phyloP scores from a whole-genome alignment of 2,113 vertebrate species.

The Coptodon bakossiorum region DNA sequence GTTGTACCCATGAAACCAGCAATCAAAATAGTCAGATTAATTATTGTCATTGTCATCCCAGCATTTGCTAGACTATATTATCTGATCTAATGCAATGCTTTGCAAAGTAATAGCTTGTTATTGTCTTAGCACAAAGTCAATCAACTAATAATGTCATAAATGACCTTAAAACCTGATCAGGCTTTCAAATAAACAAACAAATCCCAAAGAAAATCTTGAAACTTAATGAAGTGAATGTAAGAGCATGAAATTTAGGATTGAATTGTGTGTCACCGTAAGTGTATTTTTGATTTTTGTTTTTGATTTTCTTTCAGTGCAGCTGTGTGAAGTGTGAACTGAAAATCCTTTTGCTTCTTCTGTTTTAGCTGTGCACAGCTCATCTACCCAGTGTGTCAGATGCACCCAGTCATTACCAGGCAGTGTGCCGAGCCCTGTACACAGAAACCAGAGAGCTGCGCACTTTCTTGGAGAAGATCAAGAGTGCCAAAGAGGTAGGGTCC shows the following conservation, averaged over 20 bases:
- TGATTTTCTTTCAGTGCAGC: not conserved
- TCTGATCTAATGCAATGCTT: not conserved
- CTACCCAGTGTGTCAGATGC: conserved; percentile 84
- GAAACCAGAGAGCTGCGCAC: conserved; percentile 92
- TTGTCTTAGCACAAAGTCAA: not conserved
- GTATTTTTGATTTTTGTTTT: not conserved
- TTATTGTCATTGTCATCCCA: not conserved
- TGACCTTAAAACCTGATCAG: not conserved
- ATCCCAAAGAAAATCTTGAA: not conserved
- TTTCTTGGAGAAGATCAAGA: conserved; percentile 95
- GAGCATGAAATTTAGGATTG: not conserved
- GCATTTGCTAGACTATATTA: not conserved
- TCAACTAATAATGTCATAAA: not conserved
- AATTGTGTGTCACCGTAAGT: not conserved
- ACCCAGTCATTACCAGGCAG: conserved; percentile 90
- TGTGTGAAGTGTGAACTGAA: not conserved
- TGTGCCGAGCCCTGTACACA: conserved; percentile 93
- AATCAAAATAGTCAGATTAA: not conserved
- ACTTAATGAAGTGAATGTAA: not conserved
- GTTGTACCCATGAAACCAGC: not conserved
- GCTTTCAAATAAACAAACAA: not conserved
- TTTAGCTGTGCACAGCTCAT: conserved; percentile 85
- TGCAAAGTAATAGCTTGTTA: not conserved
- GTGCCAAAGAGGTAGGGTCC: conserved; percentile 89
- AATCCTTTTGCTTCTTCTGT: not conserved